Conservation (phyloP, 1,140 invertebrate species). For the Drosophila nebulosa region DNA sequence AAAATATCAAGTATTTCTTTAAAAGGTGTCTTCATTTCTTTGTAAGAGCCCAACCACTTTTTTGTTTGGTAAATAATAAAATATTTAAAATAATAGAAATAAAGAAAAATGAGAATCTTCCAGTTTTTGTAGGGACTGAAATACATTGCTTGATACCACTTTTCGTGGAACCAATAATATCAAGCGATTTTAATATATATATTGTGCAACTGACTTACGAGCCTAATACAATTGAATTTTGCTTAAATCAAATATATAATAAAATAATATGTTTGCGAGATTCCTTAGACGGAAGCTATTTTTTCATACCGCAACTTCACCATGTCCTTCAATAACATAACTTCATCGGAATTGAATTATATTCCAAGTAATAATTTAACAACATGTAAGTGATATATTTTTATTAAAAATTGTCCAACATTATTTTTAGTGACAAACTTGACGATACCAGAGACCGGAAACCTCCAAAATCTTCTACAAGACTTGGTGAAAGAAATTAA, state of each 20-base stretch:
- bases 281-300: slow-evolving; percentile 11
- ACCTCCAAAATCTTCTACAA: neutral
- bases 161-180: slow-evolving; percentile 24
- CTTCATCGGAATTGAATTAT: neutral
- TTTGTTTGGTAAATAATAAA: slow-evolving; percentile 13
- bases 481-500: neutral
- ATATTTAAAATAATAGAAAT: slow-evolving; percentile 15
- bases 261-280: slow-evolving; percentile 30
- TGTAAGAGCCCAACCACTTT: slow-evolving; percentile 11
- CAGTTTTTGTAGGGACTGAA: slow-evolving; percentile 26
- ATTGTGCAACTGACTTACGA: slow-evolving; percentile 22
- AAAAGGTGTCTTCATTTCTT: slow-evolving; percentile 12
- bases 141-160: slow-evolving; percentile 9
- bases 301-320: slow-evolving; percentile 5
- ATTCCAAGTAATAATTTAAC: neutral
- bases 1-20: slow-evolving; percentile 14
- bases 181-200: slow-evolving; percentile 25
- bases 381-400: slow-evolving; percentile 8
- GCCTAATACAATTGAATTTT: slow-evolving; percentile 19
- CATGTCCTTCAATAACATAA: neutral
- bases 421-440: slow-evolving; percentile 6
- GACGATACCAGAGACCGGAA: neutral
- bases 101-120: slow-evolving; percentile 8
- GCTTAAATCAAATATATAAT: slow-evolving; percentile 19
- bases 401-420: neutral